phyloP scores from a whole-genome alignment of 1,140 invertebrate genomes.

The Helicoverpa armigera region DNA sequence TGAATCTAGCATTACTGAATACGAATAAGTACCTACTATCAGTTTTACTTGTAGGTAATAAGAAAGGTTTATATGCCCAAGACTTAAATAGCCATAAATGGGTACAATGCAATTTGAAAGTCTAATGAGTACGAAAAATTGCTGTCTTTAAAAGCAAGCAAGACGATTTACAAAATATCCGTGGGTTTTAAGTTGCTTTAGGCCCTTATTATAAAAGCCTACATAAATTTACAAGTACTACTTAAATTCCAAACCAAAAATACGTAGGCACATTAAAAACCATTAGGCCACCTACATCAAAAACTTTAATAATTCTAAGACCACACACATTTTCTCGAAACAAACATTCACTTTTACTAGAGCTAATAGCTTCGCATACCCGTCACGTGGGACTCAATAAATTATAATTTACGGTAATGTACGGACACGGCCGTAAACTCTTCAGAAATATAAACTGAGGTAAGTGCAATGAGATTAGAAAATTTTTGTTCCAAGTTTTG shows the following conservation, averaged over 20 bases:
- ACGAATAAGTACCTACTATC: no score
- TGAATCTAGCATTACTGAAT: no score
- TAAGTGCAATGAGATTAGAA: conserved; percentile 35
- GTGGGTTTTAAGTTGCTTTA: no score
- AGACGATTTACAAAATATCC: no score
- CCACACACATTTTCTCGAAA: conserved; percentile 17
- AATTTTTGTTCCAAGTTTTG: conserved; percentile 31
- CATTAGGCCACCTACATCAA: background rate
- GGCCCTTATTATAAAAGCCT: background rate
- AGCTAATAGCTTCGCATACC: background rate
- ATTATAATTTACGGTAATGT: conserved; percentile 50
- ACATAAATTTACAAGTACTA: background rate
- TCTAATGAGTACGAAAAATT: no score
- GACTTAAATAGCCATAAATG: no score
- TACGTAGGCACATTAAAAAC: no score
- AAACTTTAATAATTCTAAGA: conserved; percentile 12
- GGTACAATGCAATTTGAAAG: no score
- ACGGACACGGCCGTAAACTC: conserved; percentile 38
- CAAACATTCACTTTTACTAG: conserved; percentile 20
- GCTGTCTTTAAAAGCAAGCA: no score
- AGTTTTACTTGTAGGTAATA: no score
- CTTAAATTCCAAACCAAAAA: background rate
- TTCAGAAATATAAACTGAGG: background rate
- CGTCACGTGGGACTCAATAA: conserved; percentile 42
- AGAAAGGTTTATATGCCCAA: no score